phyloP scores from a whole-genome alignment of 2,888 invertebrate species.

The Phasia obesa region DNA sequence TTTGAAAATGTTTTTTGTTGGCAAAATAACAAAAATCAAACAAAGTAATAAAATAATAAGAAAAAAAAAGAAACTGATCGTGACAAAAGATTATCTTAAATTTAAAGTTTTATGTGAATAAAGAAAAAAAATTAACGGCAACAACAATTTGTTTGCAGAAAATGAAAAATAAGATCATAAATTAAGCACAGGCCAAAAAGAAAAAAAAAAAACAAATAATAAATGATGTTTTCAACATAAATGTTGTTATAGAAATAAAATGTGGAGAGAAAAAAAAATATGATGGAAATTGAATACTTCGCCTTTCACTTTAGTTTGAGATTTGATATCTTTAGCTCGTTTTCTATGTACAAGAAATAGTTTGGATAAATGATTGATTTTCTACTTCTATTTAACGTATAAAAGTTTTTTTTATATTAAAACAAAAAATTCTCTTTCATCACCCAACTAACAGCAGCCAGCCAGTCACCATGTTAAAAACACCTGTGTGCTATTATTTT shows the following conservation, averaged over 20 bases:
- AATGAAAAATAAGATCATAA: slow-evolving; percentile 47
- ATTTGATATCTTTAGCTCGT: slow-evolving; percentile 65
- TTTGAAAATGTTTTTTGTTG: slow-evolving; percentile 19
- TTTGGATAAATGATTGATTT: slow-evolving; percentile 75
- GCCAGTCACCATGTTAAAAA: slow-evolving; percentile 66
- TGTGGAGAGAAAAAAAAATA: slow-evolving; percentile 13
- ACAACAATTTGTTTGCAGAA: slow-evolving; percentile 46
- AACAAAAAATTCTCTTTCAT: slow-evolving; percentile 72
- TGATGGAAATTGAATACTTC: slow-evolving; percentile 58
- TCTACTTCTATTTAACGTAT: slow-evolving; percentile 59
- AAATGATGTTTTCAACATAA: slow-evolving; percentile 67
- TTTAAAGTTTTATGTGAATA: slow-evolving; percentile 30
- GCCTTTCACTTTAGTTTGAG: slow-evolving; percentile 62
- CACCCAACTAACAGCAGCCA: slow-evolving; percentile 59
- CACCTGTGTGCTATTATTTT: slow-evolving; percentile 81
- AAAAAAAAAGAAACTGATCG: slow-evolving; percentile 54
- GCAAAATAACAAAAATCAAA: background rate
- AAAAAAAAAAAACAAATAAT: slow-evolving; percentile 29
- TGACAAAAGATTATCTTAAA: slow-evolving; percentile 68
- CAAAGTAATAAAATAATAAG: slow-evolving; percentile 10
- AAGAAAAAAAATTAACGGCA: slow-evolving; percentile 15
- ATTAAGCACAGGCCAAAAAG: slow-evolving; percentile 43
- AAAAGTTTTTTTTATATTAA: slow-evolving; percentile 71
- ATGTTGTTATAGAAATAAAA: slow-evolving; percentile 55
- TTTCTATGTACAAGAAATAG: slow-evolving; percentile 37